Conservation (phyloP, 2,888 invertebrate genomes). For the Bombylius discolor region DNA sequence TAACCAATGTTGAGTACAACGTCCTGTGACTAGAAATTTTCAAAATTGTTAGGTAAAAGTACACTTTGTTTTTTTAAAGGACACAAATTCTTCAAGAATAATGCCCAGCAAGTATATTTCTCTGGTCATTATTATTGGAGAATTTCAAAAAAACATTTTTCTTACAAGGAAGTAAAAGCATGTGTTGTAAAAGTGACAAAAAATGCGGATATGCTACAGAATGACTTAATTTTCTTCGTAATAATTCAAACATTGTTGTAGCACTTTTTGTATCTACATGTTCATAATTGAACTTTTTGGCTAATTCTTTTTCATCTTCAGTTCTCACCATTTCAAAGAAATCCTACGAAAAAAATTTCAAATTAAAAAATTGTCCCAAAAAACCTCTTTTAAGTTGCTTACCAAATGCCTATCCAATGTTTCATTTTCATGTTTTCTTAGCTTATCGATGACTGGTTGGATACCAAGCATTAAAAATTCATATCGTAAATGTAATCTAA, state of each 20-base stretch:
- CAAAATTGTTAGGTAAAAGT: neutral
- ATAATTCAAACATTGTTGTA: slow-evolving; percentile 78
- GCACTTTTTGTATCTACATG: slow-evolving; percentile 93
- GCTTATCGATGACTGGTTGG: slow-evolving; percentile 87
- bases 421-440: slow-evolving; percentile 84
- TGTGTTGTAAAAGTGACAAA: slow-evolving; percentile 77
- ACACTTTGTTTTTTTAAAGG: neutral
- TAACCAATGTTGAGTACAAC: slow-evolving; percentile 85
- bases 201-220: slow-evolving; percentile 90
- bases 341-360: slow-evolving; percentile 39
- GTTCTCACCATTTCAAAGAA: slow-evolving; percentile 97
- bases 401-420: slow-evolving; percentile 84
- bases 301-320: slow-evolving; percentile 91
- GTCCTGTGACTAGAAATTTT: slow-evolving; percentile 55
- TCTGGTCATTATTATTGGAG: no score
- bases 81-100: neutral
- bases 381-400: slow-evolving; percentile 8
- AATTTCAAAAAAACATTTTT: neutral
- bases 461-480: slow-evolving; percentile 95
- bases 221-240: slow-evolving; percentile 77
- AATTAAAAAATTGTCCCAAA: no score
- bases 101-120: no score
- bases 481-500: slow-evolving; percentile 86
- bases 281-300: slow-evolving; percentile 77
- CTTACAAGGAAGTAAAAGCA: slow-evolving; percentile 66